phyloP scores from a whole-genome alignment of 2,888 invertebrate genomes.

The Scrobipalpa atriplicella region DNA sequence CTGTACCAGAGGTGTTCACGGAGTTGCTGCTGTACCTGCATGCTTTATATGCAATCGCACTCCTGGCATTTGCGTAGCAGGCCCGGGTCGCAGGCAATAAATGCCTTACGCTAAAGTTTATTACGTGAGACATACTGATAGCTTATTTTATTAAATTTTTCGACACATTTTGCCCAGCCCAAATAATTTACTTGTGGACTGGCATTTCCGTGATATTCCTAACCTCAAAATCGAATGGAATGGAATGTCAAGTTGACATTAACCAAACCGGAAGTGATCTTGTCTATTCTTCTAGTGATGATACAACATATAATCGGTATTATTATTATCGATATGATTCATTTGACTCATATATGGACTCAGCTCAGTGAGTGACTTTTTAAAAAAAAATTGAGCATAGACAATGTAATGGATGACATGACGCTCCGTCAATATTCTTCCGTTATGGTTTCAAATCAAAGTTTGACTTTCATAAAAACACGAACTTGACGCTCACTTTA shows the following conservation, averaged over 20 bases:
- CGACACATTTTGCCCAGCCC: background rate
- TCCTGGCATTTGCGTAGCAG: slow-evolving; percentile 44
- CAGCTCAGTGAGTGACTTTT: background rate
- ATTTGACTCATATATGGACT: no score
- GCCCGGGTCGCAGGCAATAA: slow-evolving; percentile 49
- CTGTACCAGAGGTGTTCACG: slow-evolving; percentile 12
- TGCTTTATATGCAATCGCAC: slow-evolving; percentile 43
- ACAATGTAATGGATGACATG: background rate
- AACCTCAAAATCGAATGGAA: slow-evolving; percentile 11
- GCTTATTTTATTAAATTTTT: background rate
- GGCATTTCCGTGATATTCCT: no score
- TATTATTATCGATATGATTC: background rate
- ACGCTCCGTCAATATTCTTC: background rate
- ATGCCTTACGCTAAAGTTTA: slow-evolving; percentile 50
- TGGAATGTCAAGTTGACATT: background rate
- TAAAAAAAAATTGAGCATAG: background rate
- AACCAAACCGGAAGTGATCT: background rate
- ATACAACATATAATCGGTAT: background rate
- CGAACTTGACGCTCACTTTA: slow-evolving; percentile 14
- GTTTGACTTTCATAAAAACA: background rate
- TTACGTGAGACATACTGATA: slow-evolving; percentile 54
- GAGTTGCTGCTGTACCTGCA: slow-evolving; percentile 51
- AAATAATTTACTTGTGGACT: no score
- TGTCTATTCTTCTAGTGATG: background rate
- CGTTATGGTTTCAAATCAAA: slow-evolving; percentile 1